Evolutionary conservation across 1,140 invertebrate species (phyloP), one percentile per base, ranked within the genome.

Genomic region (Megathymus violae): DNA sequence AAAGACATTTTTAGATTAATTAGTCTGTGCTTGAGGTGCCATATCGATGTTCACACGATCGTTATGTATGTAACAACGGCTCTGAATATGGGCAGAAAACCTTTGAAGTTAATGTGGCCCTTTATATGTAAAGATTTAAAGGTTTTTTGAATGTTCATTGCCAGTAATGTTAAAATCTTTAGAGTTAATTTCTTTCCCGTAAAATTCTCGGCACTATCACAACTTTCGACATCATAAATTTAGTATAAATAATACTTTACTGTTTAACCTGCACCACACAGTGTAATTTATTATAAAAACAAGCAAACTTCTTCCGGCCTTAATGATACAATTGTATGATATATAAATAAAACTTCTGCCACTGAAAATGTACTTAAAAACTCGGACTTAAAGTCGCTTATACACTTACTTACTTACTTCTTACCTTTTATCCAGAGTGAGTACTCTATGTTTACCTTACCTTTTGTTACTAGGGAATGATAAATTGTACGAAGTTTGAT

Each of bases 261-360:
- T 48, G 17, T 50, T 43, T 31, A 17, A 50, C 59, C 38, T 34
- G 50, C 54, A 36, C 25, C 31, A n/a, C 25, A 41, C 56, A 27
- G 64, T n/a, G n/a, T n/a, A n/a, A n/a, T n/a, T 61, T 58, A 64
- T 71, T 70, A 66, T 61, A 40, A 54, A 14, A 15, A 47, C 52
- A 40, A 43, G 31, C 62, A 36, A 50, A 56, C 59, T 64, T 65
- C 54, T 65, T 44, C 44, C 46, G 17, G 16, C 31, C 16, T 40
- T 60, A 44, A 64, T 62, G 44, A 58, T 64, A 51, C 60, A 47
- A 44, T 44, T 13, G 38, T 25, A 40, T 41, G 50, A 52, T 25
- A 43, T 54, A 19, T n/a, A 40, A 11, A 16, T 13, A 10, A 16
- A 15, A 19, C n/a, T 9, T 17, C 4, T 7, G 4, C 15, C 4